phyloP scores from a whole-genome alignment of 2,888 invertebrate genomes.

The Philopedon plagiatum region DNA sequence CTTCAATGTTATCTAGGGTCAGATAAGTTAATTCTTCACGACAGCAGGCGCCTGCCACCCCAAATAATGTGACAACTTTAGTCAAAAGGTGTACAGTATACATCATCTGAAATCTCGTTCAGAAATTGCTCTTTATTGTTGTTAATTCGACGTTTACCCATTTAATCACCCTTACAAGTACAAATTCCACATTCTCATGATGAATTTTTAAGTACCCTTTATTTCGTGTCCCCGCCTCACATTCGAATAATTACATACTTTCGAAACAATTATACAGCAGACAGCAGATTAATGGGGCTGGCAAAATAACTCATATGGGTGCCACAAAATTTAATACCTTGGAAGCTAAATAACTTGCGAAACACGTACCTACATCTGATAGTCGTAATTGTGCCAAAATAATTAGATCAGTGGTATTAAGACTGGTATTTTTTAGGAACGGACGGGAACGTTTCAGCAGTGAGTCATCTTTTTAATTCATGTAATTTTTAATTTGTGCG shows the following conservation, averaged over 20 bases:
- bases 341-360: slow-evolving; percentile 13
- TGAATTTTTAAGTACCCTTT: background rate
- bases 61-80: no score
- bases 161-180: background rate
- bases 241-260: slow-evolving; percentile 12
- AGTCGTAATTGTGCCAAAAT: slow-evolving; percentile 31
- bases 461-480: no score
- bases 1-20: no score
- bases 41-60: no score
- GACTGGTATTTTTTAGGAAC: no score
- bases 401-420: slow-evolving; percentile 10
- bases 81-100: no score
- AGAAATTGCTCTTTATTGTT: no score
- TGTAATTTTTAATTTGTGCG: no score
- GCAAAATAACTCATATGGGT: slow-evolving; percentile 34
- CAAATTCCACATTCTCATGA: background rate
- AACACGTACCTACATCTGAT: slow-evolving; percentile 3
- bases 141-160: background rate
- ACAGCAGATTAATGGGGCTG: slow-evolving; percentile 22
- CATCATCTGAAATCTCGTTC: no score
- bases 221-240: background rate
- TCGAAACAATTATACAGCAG: slow-evolving; percentile 5
- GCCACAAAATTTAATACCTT: slow-evolving; percentile 33
- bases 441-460: no score
- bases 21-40: no score